Evolutionary conservation across 2,113 vertebrate genomes (phyloP).

Genomic region (Ophthalmolycus amberensis): DNA sequence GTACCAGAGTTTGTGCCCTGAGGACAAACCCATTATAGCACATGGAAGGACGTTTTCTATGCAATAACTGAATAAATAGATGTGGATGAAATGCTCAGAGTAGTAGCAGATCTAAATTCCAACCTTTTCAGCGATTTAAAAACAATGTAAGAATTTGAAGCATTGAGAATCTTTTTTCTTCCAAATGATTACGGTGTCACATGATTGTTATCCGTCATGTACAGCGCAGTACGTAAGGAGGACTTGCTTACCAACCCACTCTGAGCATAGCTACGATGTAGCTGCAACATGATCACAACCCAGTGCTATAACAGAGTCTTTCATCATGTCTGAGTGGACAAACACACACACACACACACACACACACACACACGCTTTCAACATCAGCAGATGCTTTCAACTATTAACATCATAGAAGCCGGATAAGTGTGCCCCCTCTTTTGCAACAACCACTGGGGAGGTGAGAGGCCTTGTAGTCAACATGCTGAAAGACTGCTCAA

Average conservation of each 20-base stretch:
- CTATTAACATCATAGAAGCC: slow-evolving; percentile 79
- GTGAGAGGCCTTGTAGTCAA: slow-evolving; percentile 80
- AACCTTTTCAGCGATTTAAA: slow-evolving; percentile 39
- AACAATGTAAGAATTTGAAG: slow-evolving; percentile 10
- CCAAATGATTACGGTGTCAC: slow-evolving; percentile 25
- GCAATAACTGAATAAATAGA: slow-evolving; percentile 63
- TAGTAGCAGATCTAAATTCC: slow-evolving; percentile 43
- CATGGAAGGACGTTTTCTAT: slow-evolving; percentile 61
- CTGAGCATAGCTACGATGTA: slow-evolving; percentile 33
- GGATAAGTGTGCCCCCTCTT: slow-evolving; percentile 76
- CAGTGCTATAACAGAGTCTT: slow-evolving; percentile 66
- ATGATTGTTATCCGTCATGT: slow-evolving; percentile 39
- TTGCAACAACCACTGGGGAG: slow-evolving; percentile 76
- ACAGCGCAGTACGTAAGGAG: background rate
- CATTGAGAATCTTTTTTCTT: background rate
- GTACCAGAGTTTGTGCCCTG: slow-evolving; percentile 65
- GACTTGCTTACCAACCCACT: slow-evolving; percentile 33
- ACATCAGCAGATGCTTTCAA: slow-evolving; percentile 80
- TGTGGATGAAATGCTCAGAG: slow-evolving; percentile 40
- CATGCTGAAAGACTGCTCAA: slow-evolving; percentile 75
- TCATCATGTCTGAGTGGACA: slow-evolving; percentile 75
- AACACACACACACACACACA: slow-evolving; percentile 39
- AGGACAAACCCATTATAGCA: slow-evolving; percentile 68
- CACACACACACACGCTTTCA: slow-evolving; percentile 53
- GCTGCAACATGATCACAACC: slow-evolving; percentile 67